Evolutionary conservation across 2,113 vertebrate species (phyloP), one percentile per base, ranked within the genome.

Genomic region (Periophthalmodon schlosseri): DNA sequence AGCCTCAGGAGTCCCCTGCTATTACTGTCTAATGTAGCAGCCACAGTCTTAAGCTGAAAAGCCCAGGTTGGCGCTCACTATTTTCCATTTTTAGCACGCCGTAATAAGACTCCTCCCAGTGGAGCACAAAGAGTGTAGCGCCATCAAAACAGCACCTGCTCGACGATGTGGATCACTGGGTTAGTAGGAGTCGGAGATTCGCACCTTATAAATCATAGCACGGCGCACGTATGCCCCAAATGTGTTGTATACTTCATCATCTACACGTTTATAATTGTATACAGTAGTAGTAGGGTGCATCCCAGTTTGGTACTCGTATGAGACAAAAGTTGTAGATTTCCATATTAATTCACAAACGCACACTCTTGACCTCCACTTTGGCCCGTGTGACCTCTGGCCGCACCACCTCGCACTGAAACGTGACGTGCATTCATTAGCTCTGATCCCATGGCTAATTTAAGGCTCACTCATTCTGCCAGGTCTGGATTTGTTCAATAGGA

Each of bases 91-190:
- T 70, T 63, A 80, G 33, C 20, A 52, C 58, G 76, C 58, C 72
- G 72, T 71, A 73, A 78, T 67, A 18, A 71, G 72, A 80, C 72
- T 72, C 76, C 23, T 84, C 78, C 83, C 73, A 34, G 49, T 61
- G 80, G 80, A 72, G 56, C 54, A 71, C 33, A 24, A 61, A 11
- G 63, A 0, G 8, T 5, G 28, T 36, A 65, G 58, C 69, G 65
- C 54, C 61, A 64, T 58, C 14, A 73, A 34, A 79, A 68, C 64
- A 69, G 74, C 80, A 81, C 79, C 84, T 86, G 79, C 79, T 56
- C 68, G 74, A 84, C 68, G 74, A 84, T 81, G 33, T 78, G 63
- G 79, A 82, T 82, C 69, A 87, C 61, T 79, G 64, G 74, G 84
- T 82, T 71, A 87, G 76, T 82, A 52, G 73, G 79, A 28, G 49